Conservation (phyloP, 2,113 vertebrate species). For the Sylvia atricapilla region DNA sequence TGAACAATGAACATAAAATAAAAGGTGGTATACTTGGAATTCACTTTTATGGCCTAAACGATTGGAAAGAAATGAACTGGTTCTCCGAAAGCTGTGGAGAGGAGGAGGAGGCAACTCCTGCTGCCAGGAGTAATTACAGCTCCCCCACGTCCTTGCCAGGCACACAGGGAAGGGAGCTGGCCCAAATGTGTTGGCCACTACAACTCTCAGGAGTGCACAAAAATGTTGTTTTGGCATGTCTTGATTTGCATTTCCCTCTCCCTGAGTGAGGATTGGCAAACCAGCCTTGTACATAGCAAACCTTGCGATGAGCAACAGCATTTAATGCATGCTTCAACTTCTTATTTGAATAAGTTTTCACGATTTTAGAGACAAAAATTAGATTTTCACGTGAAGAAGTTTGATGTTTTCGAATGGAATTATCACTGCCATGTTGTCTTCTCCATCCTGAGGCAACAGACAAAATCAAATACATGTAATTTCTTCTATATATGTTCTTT, state of each 20-base stretch:
- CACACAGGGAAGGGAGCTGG: background rate
- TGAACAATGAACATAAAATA: background rate
- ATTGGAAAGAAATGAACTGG: background rate
- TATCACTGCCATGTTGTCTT: background rate
- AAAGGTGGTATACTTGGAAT: background rate
- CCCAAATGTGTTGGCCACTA: background rate
- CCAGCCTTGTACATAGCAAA: background rate
- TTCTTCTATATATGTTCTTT: background rate
- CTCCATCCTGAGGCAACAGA: background rate
- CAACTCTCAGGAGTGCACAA: background rate
- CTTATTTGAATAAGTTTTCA: background rate
- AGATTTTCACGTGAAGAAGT: background rate
- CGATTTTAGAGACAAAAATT: background rate
- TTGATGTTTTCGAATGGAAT: background rate
- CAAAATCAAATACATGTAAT: background rate
- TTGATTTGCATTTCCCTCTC: background rate
- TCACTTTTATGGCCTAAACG: background rate
- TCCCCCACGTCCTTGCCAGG: background rate
- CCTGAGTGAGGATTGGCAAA: background rate
- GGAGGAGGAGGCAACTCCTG: background rate
- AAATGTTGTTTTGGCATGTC: background rate
- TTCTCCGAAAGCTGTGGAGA: background rate
- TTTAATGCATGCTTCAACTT: background rate
- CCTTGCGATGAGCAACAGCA: background rate
- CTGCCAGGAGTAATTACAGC: background rate